Evolutionary conservation across 2,113 vertebrate genomes (phyloP).

Genomic region (Ellobius talpinus): DNA sequence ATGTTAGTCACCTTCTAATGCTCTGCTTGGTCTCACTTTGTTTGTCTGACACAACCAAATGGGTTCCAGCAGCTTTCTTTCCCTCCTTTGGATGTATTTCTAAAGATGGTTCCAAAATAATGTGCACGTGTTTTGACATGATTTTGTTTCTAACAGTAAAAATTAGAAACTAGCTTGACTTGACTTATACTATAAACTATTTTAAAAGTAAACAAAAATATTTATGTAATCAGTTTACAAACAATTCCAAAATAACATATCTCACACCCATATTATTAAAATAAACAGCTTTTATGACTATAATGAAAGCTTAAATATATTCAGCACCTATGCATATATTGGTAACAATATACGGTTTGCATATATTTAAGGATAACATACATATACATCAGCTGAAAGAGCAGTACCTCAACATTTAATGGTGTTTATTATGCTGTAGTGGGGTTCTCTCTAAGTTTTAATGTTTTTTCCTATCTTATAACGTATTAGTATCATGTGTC

Average conservation of each 20-base stretch:
- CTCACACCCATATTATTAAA: neutral
- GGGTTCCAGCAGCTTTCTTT: neutral
- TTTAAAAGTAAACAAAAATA: neutral
- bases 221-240: neutral
- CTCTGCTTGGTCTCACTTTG: neutral
- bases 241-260: neutral
- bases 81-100: neutral
- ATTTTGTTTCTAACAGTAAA: slow-evolving; percentile 22
- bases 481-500: neutral
- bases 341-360: neutral
- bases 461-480: slow-evolving; percentile 7
- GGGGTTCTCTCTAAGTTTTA: neutral
- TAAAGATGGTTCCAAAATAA: slow-evolving; percentile 8
- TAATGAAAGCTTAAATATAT: neutral
- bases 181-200: neutral
- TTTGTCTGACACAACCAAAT: neutral
- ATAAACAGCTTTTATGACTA: neutral
- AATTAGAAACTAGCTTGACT: neutral
- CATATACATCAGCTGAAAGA: neutral
- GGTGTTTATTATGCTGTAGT: neutral
- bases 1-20: neutral
- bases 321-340: neutral
- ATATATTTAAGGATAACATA: neutral
- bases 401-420: neutral
- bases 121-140: neutral